A percentile compares a stretch with the other conserved stretches of the same genome.
These are phyloP conservation scores for Sibirionetta formosa DNA, from an alignment of 2,797 vertebrate genomes.

Conservation along the genomic window DNA sequence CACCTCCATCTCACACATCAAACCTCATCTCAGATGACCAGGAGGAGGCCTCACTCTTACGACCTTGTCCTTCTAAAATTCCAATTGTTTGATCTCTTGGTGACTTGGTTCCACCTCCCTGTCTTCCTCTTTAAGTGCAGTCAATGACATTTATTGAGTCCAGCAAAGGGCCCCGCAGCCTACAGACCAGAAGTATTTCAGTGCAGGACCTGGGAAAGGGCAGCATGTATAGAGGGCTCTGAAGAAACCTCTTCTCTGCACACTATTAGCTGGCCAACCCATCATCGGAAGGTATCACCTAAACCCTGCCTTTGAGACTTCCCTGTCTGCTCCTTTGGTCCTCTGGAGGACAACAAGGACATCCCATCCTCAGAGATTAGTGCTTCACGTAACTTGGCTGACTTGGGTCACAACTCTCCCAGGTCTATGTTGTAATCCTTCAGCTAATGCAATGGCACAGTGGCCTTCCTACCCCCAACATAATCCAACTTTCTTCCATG, in stretches of 20 bases:
- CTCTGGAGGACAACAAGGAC: neutral
- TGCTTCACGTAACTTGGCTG: neutral
- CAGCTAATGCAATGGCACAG: neutral
- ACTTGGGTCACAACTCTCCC: neutral
- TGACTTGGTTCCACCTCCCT: neutral
- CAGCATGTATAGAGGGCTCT: fast-evolving
- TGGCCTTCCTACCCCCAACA: neutral
- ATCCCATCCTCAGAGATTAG: neutral
- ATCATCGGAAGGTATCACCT: neutral
- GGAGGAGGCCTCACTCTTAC: neutral
- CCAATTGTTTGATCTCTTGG: fast-evolving
- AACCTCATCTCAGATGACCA: fast-evolving
- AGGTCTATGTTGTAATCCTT: neutral
- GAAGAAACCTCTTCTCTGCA: neutral
- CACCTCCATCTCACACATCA: neutral
- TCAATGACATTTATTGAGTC: neutral
- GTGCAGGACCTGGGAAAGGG: neutral
- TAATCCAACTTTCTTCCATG: neutral
- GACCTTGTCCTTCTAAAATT: neutral
- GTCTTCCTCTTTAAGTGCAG: neutral
- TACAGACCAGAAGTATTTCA: neutral
- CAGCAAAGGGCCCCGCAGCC: too few species aligned
- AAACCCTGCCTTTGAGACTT: neutral
- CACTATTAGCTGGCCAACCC: fast-evolving
- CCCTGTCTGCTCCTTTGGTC: fast-evolving